Evolutionary conservation across 1,140 invertebrate species (phyloP).

Genomic region (Drosophila kurseongensis): DNA sequence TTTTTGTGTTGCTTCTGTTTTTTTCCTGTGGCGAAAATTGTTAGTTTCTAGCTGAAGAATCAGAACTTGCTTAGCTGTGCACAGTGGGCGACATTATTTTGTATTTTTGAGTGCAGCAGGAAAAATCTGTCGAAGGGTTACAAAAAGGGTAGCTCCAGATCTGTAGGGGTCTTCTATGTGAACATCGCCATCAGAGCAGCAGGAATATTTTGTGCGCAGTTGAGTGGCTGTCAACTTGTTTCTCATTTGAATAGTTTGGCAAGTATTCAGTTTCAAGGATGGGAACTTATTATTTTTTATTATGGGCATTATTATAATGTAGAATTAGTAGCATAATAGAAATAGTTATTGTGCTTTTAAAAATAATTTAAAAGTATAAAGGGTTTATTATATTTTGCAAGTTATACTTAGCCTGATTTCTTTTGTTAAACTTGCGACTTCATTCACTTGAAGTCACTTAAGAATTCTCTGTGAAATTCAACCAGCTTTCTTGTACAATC

Average conservation of each 20-base stretch:
- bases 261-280: slow-evolving; percentile 12
- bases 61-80: slow-evolving; percentile 40
- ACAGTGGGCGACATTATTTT: slow-evolving; percentile 50
- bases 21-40: slow-evolving; percentile 71
- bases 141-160: slow-evolving; percentile 4
- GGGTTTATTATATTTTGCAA: too few relatives aligned
- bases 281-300: neutral
- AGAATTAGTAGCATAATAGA: too few relatives aligned
- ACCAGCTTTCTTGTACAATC: neutral
- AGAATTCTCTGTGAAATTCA: neutral
- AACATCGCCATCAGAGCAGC: slow-evolving; percentile 14
- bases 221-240: slow-evolving; percentile 22
- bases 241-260: slow-evolving; percentile 34
- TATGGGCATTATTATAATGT: too few relatives aligned
- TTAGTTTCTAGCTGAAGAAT: slow-evolving; percentile 37
- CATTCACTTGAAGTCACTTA: too few relatives aligned
- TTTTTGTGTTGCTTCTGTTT: neutral
- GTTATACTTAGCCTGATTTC: too few relatives aligned
- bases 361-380: too few relatives aligned
- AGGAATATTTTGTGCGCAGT: neutral
- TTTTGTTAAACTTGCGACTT: neutral
- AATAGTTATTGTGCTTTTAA: too few relatives aligned
- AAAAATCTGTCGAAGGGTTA: slow-evolving; percentile 32
- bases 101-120: neutral
- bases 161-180: slow-evolving; percentile 20